Conservation (phyloP, 2,888 invertebrate genomes). For the Pecten maximus region DNA sequence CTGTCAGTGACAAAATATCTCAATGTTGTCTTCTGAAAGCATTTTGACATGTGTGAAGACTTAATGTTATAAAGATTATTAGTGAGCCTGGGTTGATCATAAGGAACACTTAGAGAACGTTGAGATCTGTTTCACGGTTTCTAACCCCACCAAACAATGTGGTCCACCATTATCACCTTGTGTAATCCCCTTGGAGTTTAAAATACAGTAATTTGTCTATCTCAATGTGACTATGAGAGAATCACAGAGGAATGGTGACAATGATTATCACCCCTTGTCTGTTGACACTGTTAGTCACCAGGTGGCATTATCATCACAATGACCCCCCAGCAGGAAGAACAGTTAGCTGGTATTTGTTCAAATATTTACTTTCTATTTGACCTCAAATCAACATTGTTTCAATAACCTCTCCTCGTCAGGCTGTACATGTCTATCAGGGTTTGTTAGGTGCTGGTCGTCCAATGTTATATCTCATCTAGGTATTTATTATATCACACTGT, state of each 20-base stretch:
- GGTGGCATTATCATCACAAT: background rate
- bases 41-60: too few relatives aligned
- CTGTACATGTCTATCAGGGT: background rate
- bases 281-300: slow-evolving; percentile 14
- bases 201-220: background rate
- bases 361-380: slow-evolving; percentile 25
- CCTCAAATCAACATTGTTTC: slow-evolving; percentile 20
- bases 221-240: background rate
- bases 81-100: background rate
- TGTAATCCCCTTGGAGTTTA: background rate
- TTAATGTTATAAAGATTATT: background rate
- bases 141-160: background rate
- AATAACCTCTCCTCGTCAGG: background rate
- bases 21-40: too few relatives aligned
- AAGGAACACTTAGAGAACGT: too few relatives aligned
- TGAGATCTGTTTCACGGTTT: background rate
- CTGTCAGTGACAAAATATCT: too few relatives aligned
- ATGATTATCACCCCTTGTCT: background rate
- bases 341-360: background rate
- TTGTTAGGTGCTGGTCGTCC: background rate
- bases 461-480: too few relatives aligned
- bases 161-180: background rate
- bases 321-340: background rate
- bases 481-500: background rate
- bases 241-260: background rate